phyloP scores from a whole-genome alignment of 2,888 invertebrate species.

The Crematogaster levior region DNA sequence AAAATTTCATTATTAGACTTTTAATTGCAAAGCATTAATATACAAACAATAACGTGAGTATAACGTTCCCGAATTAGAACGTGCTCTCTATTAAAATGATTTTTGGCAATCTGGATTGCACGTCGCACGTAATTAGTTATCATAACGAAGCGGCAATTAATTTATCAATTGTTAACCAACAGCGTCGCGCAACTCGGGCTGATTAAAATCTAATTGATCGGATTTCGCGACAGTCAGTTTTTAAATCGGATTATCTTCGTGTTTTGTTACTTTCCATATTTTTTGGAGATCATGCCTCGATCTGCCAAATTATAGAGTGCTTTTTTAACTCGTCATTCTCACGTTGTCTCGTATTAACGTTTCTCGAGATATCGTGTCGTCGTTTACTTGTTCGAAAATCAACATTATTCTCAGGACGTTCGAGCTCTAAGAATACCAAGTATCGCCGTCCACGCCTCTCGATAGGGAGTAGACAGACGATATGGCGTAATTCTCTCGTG shows the following conservation, averaged over 20 bases:
- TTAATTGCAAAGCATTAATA: neutral
- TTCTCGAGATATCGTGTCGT: neutral
- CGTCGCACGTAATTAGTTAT: constrained; percentile 6
- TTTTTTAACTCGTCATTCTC: neutral
- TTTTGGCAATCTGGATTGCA: neutral
- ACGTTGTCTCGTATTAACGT: neutral
- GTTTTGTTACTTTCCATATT: neutral
- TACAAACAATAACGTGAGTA: neutral
- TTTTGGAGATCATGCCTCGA: neutral
- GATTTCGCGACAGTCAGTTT: neutral
- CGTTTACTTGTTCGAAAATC: neutral
- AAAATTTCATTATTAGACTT: neutral
- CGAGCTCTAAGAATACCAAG: neutral
- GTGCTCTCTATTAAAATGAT: constrained; percentile 8
- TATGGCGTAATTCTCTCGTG: constrained; percentile 9
- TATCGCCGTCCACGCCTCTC: neutral
- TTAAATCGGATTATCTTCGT: neutral
- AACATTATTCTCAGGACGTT: neutral
- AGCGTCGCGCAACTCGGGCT: neutral
- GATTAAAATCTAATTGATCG: constrained; percentile 1
- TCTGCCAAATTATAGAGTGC: neutral
- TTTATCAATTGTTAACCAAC: constrained; percentile 16
- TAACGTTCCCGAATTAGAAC: neutral
- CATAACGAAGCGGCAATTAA: neutral
- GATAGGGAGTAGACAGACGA: neutral